These are phyloP conservation scores for Amphiprion clarkii DNA, from an alignment of 2,797 vertebrate genomes.

Conservation along the genomic window DNA sequence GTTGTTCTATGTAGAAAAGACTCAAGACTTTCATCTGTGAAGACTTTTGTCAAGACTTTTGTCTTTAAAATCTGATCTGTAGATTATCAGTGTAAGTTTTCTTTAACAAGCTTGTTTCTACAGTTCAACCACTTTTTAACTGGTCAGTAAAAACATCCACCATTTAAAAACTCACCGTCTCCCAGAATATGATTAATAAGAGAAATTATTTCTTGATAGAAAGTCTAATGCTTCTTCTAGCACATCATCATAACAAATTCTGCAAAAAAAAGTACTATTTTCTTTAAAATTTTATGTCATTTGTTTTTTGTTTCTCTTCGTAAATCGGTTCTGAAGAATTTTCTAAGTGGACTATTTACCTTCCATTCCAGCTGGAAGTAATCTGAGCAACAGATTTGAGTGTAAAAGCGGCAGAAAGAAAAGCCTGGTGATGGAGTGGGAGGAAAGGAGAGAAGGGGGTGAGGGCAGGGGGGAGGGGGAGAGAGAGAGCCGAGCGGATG, in stretches of 20 bases:
- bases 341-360: slow-evolving; percentile 43
- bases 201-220: too few relatives aligned
- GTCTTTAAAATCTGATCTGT: too few relatives aligned
- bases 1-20: too few relatives aligned
- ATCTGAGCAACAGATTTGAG: slow-evolving; percentile 71
- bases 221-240: too few relatives aligned
- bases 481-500: slow-evolving; percentile 59
- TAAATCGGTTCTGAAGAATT: slow-evolving; percentile 30
- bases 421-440: slow-evolving; percentile 69
- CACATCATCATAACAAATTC: neutral
- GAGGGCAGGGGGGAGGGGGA: slow-evolving; percentile 49
- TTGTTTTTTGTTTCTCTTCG: slow-evolving; percentile 11
- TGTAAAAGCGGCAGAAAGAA: slow-evolving; percentile 60
- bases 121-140: too few relatives aligned
- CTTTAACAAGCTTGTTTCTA: too few relatives aligned
- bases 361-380: slow-evolving; percentile 71
- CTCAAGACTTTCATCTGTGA: too few relatives aligned
- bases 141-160: too few relatives aligned
- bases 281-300: neutral
- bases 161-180: too few relatives aligned
- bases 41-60: too few relatives aligned
- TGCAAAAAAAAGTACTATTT: neutral
- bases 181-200: too few relatives aligned
- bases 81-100: too few relatives aligned
- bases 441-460: slow-evolving; percentile 64